Base-by-base conservation (phyloP, 2,113 vertebrate genomes). In the Ginglymostoma cirratum region DNA sequence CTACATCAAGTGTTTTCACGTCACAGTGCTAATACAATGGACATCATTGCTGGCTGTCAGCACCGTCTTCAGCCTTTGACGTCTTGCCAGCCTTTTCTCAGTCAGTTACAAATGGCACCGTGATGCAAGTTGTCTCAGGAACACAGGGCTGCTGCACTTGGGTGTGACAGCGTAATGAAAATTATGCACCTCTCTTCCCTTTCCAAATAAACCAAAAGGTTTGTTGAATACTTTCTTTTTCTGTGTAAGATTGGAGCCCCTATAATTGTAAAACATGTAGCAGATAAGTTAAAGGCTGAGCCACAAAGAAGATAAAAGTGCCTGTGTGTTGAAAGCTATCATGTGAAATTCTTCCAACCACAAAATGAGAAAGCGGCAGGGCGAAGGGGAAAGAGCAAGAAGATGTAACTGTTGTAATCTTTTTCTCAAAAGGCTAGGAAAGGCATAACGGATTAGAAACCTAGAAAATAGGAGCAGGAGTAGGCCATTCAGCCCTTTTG, bases 91-190 rank as follows among this genome's bases (percentile, higher is more conserved):
- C 15, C 55, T 67, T n/a, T 93, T 66, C 21, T 66, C n/a, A 23
- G 65, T 66, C 38, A 34, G 7, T 93, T 66, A 66, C 61, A 38
- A 93, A 38, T 67, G 61, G 67, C 15, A 5, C 12, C 34, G 34
- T 93, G 61, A 93, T 93, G n/a, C 19, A 93, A 93, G 89, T 38
- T 38, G 6, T 21, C n/a, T 92, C 55, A 61, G n/a, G 89, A 93
- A 45, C 89, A 24, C 61, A 3, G 34, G n/a, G 55, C 61, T 38
- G 61, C 89, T 66, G 21, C 34, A n/a, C 30, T 67, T 93, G 55
- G 5, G 38, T 66, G 89, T 93, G 89, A 93, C 89, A 67, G 66
- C 89, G 66, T 30, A 66, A 67, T 66, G 61, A n/a, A 38, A 38
- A 66, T 38, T 38, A 23, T 93, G 61, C 38, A 66, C 10, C 2